phyloP scores from a whole-genome alignment of 2,888 invertebrate genomes.

The Noctua fimbriata region DNA sequence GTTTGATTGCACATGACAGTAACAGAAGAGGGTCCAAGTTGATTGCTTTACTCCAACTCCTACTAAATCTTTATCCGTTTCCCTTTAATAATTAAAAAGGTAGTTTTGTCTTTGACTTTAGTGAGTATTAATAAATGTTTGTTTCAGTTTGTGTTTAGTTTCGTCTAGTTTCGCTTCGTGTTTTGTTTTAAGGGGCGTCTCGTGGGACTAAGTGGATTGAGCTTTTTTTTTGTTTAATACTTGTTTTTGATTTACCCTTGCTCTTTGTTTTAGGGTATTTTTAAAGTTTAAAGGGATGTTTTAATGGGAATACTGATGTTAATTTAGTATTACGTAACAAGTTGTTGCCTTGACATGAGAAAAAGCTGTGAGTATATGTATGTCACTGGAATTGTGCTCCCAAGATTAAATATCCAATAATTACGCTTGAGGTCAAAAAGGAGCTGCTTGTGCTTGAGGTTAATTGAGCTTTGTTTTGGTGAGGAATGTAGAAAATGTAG shows the following conservation, averaged over 20 bases:
- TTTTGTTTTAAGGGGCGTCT: constrained; percentile 10
- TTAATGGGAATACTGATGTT: not conserved
- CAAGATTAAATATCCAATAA: not conserved
- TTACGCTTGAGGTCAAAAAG: too few relatives aligned
- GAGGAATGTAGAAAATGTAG: too few relatives aligned
- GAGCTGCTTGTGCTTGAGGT: too few relatives aligned
- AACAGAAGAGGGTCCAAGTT: constrained; percentile 78
- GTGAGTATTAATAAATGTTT: constrained; percentile 62
- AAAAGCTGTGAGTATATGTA: not conserved
- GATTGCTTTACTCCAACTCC: constrained; percentile 76
- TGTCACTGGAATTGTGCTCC: not conserved
- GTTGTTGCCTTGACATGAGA: not conserved
- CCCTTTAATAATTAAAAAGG: constrained; percentile 72
- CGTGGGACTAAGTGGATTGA: constrained; percentile 28
- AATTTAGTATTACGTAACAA: not conserved
- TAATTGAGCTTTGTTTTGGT: too few relatives aligned
- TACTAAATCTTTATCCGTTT: constrained; percentile 73
- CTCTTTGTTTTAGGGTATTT: constrained; percentile 6
- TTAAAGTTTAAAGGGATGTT: not conserved
- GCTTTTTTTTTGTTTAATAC: constrained; percentile 15
- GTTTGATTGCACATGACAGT: constrained; percentile 82
- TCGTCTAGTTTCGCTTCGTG: constrained; percentile 8
- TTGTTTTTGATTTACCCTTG: constrained; percentile 22
- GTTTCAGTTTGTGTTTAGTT: constrained; percentile 39
- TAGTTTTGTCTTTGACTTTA: constrained; percentile 62